Evolutionary conservation across 2,113 vertebrate genomes (phyloP), one percentile per base, ranked within the genome.

Genomic region (Labrus mixtus): DNA sequence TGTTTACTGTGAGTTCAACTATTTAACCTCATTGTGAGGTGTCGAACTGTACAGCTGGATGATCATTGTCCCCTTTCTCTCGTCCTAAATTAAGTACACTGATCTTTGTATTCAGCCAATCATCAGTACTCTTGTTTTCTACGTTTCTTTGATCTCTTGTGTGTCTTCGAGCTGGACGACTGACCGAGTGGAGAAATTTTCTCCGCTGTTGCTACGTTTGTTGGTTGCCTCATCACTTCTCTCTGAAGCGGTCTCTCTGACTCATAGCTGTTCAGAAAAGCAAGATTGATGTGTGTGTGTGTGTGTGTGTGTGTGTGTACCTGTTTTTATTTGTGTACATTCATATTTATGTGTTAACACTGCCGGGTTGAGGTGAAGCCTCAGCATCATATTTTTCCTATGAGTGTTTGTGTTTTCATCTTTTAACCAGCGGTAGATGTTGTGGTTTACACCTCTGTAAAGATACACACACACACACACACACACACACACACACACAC

Each of bases 371-470:
- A 17, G 22, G 19, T 59, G 61, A 75, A 56, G 19, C 50, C 15
- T 25, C 55, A 13, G 48, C 23, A 37, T 56, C 60, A 64, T 56
- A 16, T 37, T 29, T 67, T 66, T 66, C 22, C 50, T 62, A 4
- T 29, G 64, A 61, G 68, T 19, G 68, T 19, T 46, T 53, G 58
- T 57, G 25, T 62, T 76, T 62, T n/a, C 45, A 62, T 64, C 51
- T 62, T 45, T 71, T 45, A 66, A 50, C n/a, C 23, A 13, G 17
- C 37, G 8, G 10, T 46, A 29, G 23, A 20, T 39, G n/a, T 17
- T 64, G 22, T 3, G 17, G 61, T 62, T 80, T 80, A 58, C 15
- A 74, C 51, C 12, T 77, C 50, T 58, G 41, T 73, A 33, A 82
- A 64, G 61, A 46, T 10, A 25, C 10, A 12, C 15, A 13, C 20